These are phyloP conservation scores for Sebastes oblongus DNA, from an alignment of 2,797 vertebrate genomes.

Conservation along the genomic window DNA sequence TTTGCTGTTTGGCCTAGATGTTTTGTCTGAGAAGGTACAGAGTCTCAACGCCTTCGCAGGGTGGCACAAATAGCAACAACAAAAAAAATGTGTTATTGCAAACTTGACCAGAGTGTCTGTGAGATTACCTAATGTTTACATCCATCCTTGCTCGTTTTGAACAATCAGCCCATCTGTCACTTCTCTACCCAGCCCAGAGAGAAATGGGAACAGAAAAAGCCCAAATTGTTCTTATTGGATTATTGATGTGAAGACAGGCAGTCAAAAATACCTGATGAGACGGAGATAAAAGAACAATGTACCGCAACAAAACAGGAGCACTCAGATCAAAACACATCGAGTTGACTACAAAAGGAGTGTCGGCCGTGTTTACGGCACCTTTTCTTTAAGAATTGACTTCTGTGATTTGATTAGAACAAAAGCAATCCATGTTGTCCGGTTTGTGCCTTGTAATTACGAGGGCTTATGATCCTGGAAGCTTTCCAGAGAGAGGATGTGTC, in stretches of 20 bases:
- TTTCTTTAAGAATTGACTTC: constrained; percentile 48
- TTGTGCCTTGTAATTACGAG: constrained; percentile 54
- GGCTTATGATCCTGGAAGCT: constrained; percentile 41
- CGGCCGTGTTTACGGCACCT: background rate
- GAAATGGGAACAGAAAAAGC: background rate
- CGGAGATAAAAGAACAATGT: constrained; percentile 15
- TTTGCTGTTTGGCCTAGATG: background rate
- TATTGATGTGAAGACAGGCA: constrained; percentile 21
- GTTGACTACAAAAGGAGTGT: constrained; percentile 18
- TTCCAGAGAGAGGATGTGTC: constrained; percentile 53
- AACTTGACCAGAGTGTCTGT: background rate
- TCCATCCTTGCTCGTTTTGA: background rate
- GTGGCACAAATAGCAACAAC: background rate
- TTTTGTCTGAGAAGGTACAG: too few relatives aligned
- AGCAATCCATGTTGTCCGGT: constrained; percentile 43
- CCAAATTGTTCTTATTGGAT: constrained; percentile 6
- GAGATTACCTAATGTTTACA: background rate
- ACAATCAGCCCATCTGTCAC: background rate
- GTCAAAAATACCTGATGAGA: constrained; percentile 15
- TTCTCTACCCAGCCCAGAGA: background rate
- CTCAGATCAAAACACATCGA: constrained; percentile 2
- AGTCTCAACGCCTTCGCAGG: too few relatives aligned
- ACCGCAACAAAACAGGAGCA: background rate
- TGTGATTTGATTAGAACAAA: constrained; percentile 58
- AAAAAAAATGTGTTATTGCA: background rate